Base-by-base conservation (phyloP, 2,113 vertebrate species). In the Prunella himalayana region DNA sequence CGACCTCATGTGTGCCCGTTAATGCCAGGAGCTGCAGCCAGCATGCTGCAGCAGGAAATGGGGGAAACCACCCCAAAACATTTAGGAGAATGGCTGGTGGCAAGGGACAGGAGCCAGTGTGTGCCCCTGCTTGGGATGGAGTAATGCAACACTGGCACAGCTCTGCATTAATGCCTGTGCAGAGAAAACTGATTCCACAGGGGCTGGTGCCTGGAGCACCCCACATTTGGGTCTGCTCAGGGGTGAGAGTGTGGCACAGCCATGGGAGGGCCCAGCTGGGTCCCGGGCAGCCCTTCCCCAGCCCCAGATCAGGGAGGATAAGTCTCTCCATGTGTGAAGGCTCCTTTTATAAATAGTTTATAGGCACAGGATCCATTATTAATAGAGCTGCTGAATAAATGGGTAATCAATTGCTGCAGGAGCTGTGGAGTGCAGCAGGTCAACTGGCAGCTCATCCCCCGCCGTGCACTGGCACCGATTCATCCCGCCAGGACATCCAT, bases 321-420 rank as follows among this genome's bases (percentile, higher is more conserved):
- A 69, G 18, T 41, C 2, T 7, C 27, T 33, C 12, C 4, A 4
- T 47, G 70, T 76, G 79, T 45, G 59, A 82, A 94, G 82, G 65
- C 79, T 96, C 63, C 75, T 77, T 72, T 88, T 39, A 93, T 94
- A 69, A 96, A 96, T 93, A 93, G 75, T 93, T 95, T 75, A 90
- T 93, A 30, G 90, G 85, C 68, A 24, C 78, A 15, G 63, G 35
- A 88, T 96, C 13, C 79, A 82, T 96, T 96, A 94, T 96, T 94
- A 90, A 95, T 95, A 76, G 94, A 80, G 2, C 78, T 92, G 45
- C 95, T 50, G 94, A 93, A 86, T 80, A 94, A 95, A 90, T 88
- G 94, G 88, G 82, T 80, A 91, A 96, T 93, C 88, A 83, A 91
- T 96, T 79, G 94, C 75, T 82, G 92, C 82, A 88, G 89, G 86